Conservation (phyloP, 2,797 vertebrate genomes). For the Squalus acanthias region DNA sequence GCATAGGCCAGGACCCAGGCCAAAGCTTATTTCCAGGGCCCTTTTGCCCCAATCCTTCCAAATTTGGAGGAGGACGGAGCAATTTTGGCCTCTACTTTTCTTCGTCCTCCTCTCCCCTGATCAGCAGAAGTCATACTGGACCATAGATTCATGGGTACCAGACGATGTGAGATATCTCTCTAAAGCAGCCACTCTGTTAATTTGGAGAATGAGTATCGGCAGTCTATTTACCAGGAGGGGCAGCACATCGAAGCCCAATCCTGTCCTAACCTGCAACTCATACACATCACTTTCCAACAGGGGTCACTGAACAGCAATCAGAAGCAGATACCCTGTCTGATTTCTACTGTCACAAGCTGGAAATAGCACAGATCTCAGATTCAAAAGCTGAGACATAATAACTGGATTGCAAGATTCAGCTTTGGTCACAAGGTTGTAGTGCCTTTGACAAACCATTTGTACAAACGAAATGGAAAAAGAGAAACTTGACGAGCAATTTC, state of each 20-base stretch:
- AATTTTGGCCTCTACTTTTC: too few species aligned
- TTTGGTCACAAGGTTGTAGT: neutral
- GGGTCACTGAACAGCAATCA: neutral
- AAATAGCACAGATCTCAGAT: too few species aligned
- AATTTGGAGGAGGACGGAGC: too few species aligned
- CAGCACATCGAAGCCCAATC: neutral
- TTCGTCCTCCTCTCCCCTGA: neutral
- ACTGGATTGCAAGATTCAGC: neutral
- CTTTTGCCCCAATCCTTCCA: too few species aligned
- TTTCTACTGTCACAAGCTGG: neutral
- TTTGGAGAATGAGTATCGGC: neutral
- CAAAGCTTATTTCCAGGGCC: too few species aligned
- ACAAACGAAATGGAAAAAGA: neutral
- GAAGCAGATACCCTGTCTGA: neutral
- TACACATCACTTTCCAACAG: neutral
- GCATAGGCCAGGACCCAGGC: too few species aligned
- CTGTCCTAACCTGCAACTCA: neutral
- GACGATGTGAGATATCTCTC: neutral
- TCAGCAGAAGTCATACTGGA: neutral
- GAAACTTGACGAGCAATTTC: too few species aligned
- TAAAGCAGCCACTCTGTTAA: neutral
- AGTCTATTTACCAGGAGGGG: neutral
- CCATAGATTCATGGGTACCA: neutral
- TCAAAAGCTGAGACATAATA: neutral
- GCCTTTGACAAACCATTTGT: neutral